Evolutionary conservation across 2,797 vertebrate species (phyloP), one percentile per base, ranked within the genome.

Genomic region (Schizothorax lantsangensis): DNA sequence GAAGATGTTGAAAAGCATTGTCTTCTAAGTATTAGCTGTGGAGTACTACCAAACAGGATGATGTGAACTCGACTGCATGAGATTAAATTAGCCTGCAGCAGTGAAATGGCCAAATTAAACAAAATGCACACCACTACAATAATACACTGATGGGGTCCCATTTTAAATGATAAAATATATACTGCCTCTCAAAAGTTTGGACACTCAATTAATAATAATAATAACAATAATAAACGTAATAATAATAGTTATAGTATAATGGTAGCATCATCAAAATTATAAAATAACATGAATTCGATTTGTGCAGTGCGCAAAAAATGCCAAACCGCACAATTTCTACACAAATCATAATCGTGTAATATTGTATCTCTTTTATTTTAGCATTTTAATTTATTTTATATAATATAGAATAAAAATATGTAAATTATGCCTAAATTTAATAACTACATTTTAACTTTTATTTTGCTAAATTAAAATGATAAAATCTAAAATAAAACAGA

Each of bases 1-100:
- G 91, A 89, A 90, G 89, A 87, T 92, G 91, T 92, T 91, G 91
- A 90, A 92, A 92, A 93, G 90, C 85, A 86, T 93, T 92, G 91
- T 85, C 89, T 92, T 93, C 90, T 92, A 84, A 85, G 80, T 54
- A 85, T 47, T 40, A 79, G 30, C 14, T 78, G 45, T 72, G 38
- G 19, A 59, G 71, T 40, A 47, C 40, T 52, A 59, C 71, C 26
- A 33, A 38, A 84, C 79, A 49, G 45, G 36, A 54, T 54, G 83
- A 79, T 26, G 30, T 33, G 52, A 66, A 66, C 38, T 75, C 8
- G 40, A 47, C 10, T 83, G 82, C 84, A 73, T 85, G 38, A 73
- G 88, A 84, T 38, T 83, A 3, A 84, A 79, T 81, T 84, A 59
- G 54, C 79, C 79, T 79, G 64, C 68, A 89, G 83, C 49, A 40